A percentile compares a stretch with the other conserved stretches of the same genome.
phyloP scores from a whole-genome alignment of 2,113 vertebrate genomes.

The Xenopus laevis region DNA sequence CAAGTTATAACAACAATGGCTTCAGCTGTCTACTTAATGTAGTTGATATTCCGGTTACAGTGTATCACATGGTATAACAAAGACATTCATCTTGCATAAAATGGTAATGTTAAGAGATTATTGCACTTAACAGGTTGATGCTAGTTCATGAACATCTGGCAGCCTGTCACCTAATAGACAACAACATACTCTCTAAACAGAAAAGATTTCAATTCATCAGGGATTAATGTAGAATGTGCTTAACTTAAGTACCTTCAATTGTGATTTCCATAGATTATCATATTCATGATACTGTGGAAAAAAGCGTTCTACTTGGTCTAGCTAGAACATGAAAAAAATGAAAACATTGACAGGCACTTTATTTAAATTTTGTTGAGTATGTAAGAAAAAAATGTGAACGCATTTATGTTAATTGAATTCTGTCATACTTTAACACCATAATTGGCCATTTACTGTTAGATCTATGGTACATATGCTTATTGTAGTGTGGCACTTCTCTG shows the following conservation, averaged over 20 bases:
- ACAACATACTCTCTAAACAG: constrained; percentile 73
- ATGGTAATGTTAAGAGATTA: constrained; percentile 58
- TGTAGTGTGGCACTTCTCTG: constrained; percentile 7
- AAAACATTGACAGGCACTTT: constrained; percentile 77
- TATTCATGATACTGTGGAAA: constrained; percentile 76
- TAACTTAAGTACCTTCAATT: constrained; percentile 77
- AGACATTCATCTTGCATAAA: constrained; percentile 3
- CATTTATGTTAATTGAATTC: constrained; percentile 71
- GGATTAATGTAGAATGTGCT: constrained; percentile 72
- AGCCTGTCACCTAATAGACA: constrained; percentile 71
- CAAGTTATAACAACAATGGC: too few relatives aligned
- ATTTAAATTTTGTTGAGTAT: constrained; percentile 75
- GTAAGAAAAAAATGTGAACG: constrained; percentile 62
- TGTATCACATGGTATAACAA: too few relatives aligned
- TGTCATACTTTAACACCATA: constrained; percentile 55
- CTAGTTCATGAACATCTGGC: constrained; percentile 71
- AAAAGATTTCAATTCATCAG: constrained; percentile 70
- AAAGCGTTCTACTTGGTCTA: constrained; percentile 72
- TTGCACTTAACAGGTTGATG: constrained; percentile 56
- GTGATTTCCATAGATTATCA: constrained; percentile 86
- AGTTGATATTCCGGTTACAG: too few relatives aligned
- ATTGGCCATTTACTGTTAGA: constrained; percentile 37
- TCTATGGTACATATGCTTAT: constrained; percentile 36
- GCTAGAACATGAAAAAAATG: constrained; percentile 72
- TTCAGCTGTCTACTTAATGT: too few relatives aligned